Conservation (phyloP, 2,113 vertebrate genomes). For the Chitala chitala region DNA sequence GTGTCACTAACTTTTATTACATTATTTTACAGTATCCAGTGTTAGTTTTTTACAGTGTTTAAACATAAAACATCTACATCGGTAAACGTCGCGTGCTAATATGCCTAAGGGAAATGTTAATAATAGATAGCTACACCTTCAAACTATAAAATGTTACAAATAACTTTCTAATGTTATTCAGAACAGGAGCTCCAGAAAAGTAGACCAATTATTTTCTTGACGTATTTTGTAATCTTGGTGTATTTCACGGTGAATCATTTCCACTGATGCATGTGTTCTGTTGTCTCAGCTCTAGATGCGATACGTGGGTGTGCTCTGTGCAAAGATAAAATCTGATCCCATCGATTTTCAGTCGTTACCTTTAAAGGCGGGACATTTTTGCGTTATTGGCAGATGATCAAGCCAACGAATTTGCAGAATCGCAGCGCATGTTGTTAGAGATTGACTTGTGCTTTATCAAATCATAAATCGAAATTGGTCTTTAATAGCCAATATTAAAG, state of each 20-base stretch:
- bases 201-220: constrained; percentile 3
- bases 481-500: constrained; percentile 69
- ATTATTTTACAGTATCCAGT: too few relatives aligned
- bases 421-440: constrained; percentile 54
- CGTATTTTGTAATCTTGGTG: not conserved
- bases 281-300: not conserved
- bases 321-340: not conserved
- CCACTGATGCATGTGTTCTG: not conserved
- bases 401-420: constrained; percentile 56
- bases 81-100: too few relatives aligned
- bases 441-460: constrained; percentile 69
- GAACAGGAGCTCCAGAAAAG: constrained; percentile 27
- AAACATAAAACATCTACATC: too few relatives aligned
- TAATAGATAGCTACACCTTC: too few relatives aligned
- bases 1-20: too few relatives aligned
- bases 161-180: constrained; percentile 31
- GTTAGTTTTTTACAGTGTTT: too few relatives aligned
- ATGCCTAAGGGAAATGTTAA: too few relatives aligned
- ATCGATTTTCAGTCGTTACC: constrained; percentile 41
- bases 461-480: constrained; percentile 63
- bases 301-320: constrained; percentile 19
- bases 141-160: constrained; percentile 63
- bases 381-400: constrained; percentile 58
- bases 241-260: not conserved
- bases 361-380: constrained; percentile 68